Conservation (phyloP, 2,888 invertebrate species). For the Coenonympha arcania region DNA sequence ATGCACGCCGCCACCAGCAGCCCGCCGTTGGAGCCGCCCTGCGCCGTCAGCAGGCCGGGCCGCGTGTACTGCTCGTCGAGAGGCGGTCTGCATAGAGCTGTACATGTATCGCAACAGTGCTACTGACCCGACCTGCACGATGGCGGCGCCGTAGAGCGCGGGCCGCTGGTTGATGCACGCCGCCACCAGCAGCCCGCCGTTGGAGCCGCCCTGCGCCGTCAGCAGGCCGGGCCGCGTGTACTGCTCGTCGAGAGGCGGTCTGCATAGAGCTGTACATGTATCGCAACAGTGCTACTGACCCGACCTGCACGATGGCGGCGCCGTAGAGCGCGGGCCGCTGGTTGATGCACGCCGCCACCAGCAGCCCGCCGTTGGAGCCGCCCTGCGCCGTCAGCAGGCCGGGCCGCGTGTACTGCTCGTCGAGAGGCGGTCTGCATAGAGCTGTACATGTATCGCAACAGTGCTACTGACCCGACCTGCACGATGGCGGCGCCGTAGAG, state of each 20-base stretch:
- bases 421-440: not conserved
- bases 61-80: too few relatives aligned
- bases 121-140: conserved; percentile 91
- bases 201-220: conserved; percentile 95
- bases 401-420: conserved; percentile 31
- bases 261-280: not conserved
- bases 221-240: too few relatives aligned
- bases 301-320: not conserved
- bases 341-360: not conserved
- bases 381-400: not conserved
- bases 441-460: not conserved
- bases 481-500: conserved; percentile 93
- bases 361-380: not conserved
- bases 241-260: not conserved
- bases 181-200: conserved; percentile 96
- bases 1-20: too few relatives aligned
- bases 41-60: too few relatives aligned
- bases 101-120: not conserved
- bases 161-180: conserved; percentile 97
- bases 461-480: conserved; percentile 87
- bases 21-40: too few relatives aligned
- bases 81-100: not conserved
- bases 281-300: not conserved
- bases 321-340: not conserved
- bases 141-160: conserved; percentile 94